phyloP scores from a whole-genome alignment of 2,888 invertebrate genomes.

The Liodrosophila aerea region DNA sequence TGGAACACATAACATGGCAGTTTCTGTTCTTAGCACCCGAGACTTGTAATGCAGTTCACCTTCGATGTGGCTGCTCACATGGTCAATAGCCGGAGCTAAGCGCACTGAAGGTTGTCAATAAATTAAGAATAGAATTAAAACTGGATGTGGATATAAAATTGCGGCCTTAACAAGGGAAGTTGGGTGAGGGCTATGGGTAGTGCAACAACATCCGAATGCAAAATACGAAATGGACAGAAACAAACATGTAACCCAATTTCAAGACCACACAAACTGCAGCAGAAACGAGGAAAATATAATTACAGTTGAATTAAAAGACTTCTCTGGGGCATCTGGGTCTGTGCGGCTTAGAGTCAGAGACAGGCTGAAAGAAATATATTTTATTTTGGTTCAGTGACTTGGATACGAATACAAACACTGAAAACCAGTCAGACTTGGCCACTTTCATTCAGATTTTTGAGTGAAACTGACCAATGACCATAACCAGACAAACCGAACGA shows the following conservation, averaged over 20 bases:
- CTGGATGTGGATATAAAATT: conserved; percentile 11
- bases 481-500: conserved; percentile 28
- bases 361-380: conserved; percentile 49
- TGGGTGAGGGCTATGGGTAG: too few species aligned
- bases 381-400: conserved; percentile 68
- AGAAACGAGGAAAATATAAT: conserved; percentile 9
- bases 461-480: conserved; percentile 63
- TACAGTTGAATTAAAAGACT: conserved; percentile 31
- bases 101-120: conserved; percentile 24
- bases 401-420: conserved; percentile 25
- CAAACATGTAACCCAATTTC: conserved; percentile 53
- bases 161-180: background rate
- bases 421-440: conserved; percentile 62
- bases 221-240: conserved; percentile 5
- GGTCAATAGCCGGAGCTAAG: conserved; percentile 61
- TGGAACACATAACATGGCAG: conserved; percentile 13
- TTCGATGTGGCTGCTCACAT: conserved; percentile 45
- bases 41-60: conserved; percentile 57
- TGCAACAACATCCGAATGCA: too few species aligned
- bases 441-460: conserved; percentile 68
- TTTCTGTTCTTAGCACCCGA: conserved; percentile 23
- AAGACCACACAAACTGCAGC: conserved; percentile 46
- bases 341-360: background rate
- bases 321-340: conserved; percentile 41
- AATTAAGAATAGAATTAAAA: conserved; percentile 28